phyloP scores from a whole-genome alignment of 1,140 invertebrate genomes.

The Phymorhynchus buccinoides region DNA sequence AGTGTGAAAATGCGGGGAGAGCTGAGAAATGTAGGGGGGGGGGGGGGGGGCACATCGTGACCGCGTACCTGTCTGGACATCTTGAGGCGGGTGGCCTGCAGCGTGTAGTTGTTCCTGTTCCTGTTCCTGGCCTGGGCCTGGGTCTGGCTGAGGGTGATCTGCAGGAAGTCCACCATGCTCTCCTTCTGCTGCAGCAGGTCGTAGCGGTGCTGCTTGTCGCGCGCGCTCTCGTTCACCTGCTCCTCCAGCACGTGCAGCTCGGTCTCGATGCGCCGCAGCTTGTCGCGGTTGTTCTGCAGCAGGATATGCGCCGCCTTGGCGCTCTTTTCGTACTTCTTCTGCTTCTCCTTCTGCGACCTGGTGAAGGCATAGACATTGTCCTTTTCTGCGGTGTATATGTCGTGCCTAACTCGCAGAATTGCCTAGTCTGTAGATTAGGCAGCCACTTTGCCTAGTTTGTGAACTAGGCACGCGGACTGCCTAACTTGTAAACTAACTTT shows the following conservation, averaged over 20 bases:
- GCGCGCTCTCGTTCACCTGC: constrained; percentile 56
- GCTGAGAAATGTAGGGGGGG: no score
- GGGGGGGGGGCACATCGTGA: no score
- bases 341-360: constrained; percentile 61
- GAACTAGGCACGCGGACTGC: no score
- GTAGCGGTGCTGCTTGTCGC: constrained; percentile 56
- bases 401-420: no score
- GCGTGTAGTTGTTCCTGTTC: constrained; percentile 66
- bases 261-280: constrained; percentile 63
- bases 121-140: no score
- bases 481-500: no score
- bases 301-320: constrained; percentile 62
- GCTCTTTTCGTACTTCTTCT: constrained; percentile 64
- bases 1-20: no score
- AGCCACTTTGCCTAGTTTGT: no score
- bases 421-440: no score
- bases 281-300: constrained; percentile 66
- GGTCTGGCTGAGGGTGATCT: constrained; percentile 68
- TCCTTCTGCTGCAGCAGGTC: constrained; percentile 68
- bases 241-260: constrained; percentile 65
- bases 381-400: no score
- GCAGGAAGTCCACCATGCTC: constrained; percentile 70
- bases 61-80: constrained; percentile 61
- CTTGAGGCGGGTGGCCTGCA: constrained; percentile 66
- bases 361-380: background rate